Percentiles rank a stretch among this genome's conserved stretches.
phyloP scores from a whole-genome alignment of 2,797 vertebrate species.

The Rallus crepitans region DNA sequence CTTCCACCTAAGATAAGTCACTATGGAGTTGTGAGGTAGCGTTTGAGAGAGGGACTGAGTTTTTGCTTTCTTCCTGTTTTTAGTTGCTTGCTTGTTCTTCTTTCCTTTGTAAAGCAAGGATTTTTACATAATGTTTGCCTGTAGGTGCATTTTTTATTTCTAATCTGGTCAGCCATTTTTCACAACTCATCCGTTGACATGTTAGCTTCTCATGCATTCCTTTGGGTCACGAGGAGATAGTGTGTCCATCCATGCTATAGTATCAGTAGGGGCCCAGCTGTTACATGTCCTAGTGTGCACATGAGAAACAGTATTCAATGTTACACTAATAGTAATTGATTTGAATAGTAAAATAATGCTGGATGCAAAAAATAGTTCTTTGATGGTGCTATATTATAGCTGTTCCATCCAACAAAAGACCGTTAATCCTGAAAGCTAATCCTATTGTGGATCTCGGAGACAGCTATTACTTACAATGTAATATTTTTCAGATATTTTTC shows the following conservation, averaged over 20 bases:
- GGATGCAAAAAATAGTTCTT: slow-evolving; percentile 2
- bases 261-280: neutral
- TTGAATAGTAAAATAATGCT: neutral
- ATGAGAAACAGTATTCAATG: neutral
- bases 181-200: neutral
- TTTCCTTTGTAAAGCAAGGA: neutral
- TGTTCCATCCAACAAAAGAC: neutral
- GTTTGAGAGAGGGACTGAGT: neutral
- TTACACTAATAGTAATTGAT: neutral
- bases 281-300: rapidly evolving
- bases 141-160: slow-evolving; percentile 8
- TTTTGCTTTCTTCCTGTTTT: slow-evolving; percentile 32
- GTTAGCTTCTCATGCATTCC: neutral
- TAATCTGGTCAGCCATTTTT: neutral
- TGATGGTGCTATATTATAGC: neutral
- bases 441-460: neutral
- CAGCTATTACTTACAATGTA: neutral
- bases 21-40: neutral
- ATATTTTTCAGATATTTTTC: slow-evolving; percentile 4
- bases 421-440: neutral
- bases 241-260: neutral
- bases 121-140: slow-evolving; percentile 14
- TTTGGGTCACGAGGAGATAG: neutral
- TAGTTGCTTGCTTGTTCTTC: slow-evolving; percentile 18
- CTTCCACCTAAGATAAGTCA: neutral